A percentile compares a stretch with the other conserved stretches of the same genome.
These are phyloP conservation scores for Tanaodytes sp. DNA, from an alignment of 2,888 invertebrate species.

Conservation along the genomic window DNA sequence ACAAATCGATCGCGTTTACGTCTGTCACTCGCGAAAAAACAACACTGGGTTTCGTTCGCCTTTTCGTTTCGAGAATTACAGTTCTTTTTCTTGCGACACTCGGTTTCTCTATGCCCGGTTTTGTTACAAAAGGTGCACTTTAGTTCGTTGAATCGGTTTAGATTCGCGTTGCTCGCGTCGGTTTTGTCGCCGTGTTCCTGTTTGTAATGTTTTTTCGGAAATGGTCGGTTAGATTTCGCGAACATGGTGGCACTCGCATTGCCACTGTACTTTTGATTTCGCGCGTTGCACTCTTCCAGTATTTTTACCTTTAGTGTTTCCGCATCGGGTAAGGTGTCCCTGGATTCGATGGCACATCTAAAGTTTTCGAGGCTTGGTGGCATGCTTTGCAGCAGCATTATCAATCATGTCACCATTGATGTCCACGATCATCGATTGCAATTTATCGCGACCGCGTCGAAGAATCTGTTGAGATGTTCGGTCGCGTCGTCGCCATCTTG, in stretches of 20 bases:
- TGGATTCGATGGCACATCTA: constrained; percentile 37
- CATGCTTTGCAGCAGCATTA: constrained; percentile 14
- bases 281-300: constrained; percentile 13
- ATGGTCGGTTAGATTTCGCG: not conserved
- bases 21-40: not conserved
- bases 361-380: constrained; percentile 24
- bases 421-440: constrained; percentile 1
- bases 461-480: too few species aligned
- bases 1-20: not conserved
- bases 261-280: constrained; percentile 4
- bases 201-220: not conserved
- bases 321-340: constrained; percentile 32
- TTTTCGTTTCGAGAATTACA: too few species aligned
- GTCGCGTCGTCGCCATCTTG: too few species aligned
- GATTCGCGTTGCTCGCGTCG: not conserved
- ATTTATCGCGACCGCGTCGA: not conserved
- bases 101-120: constrained; percentile 5
- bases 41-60: not conserved
- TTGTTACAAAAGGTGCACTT: constrained; percentile 14
- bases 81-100: too few species aligned
- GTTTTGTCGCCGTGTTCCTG: too few species aligned
- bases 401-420: constrained; percentile 4
- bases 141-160: constrained; percentile 9
- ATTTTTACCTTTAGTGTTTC: constrained; percentile 34
- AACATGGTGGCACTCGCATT: constrained; percentile 5